Base-by-base conservation (phyloP, 2,888 invertebrate genomes). In the Metacarcinus magister region DNA sequence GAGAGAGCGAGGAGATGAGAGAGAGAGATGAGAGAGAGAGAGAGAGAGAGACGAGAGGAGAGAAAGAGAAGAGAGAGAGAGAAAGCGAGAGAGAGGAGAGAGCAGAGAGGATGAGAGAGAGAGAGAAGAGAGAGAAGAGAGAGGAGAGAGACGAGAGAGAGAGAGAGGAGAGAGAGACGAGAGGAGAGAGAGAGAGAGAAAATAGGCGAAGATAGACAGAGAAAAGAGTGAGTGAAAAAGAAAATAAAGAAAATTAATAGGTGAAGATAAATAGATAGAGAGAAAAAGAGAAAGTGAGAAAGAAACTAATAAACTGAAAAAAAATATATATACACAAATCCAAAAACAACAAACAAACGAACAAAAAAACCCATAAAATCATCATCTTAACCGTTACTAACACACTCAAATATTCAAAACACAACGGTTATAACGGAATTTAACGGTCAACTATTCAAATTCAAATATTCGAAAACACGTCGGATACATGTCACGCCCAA, bases 1-100 rank as follows among this genome's bases (percentile, higher is more conserved):
- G 67, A 67, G 67, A 67, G 67, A 67, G 67, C 19, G 46, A 92
- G 92, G 48, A n/a, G 10, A 28, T 48, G 92, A 92, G 92, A 92
- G 92, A 92, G 92, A 92, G 92, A 92, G 92, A 92, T n/a, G 92
- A 92, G 92, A 92, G 92, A 92, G 92, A 92, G 92, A 92, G 92
- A 92, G 92, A 92, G 92, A 92, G 92, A 92, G 92, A 92, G 92
- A n/a, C n/a, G n/a, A n/a, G n/a, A n/a, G n/a, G n/a, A n/a, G n/a
- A n/a, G n/a, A n/a, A n/a, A n/a, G n/a, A n/a, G n/a, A n/a, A n/a
- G n/a, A n/a, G n/a, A n/a, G n/a, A n/a, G n/a, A n/a, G n/a, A n/a
- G n/a, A n/a, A n/a, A n/a, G n/a, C n/a, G n/a, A n/a, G n/a, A n/a
- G n/a, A n/a, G n/a, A n/a, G n/a, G n/a, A n/a, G n/a, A n/a, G n/a